Base-by-base conservation (phyloP, 64 coral and sea anemone species). In the Actinia tenebrosa region DNA sequence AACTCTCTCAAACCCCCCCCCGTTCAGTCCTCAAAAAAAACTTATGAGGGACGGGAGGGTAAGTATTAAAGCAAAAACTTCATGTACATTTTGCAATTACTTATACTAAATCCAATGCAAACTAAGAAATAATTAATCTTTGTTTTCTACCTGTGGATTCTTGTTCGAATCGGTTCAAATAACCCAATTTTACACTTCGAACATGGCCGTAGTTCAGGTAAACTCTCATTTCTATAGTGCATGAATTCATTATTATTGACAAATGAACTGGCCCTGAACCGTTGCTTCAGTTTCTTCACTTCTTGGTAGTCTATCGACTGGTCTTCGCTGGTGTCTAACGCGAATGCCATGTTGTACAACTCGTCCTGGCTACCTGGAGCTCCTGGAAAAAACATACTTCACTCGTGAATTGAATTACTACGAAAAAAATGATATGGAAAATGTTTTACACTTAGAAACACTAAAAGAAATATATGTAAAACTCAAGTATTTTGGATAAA, bases 301-400 rank as follows among this genome's bases (percentile, higher is more conserved):
- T 93, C 94, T 80, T 79, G 71, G 62, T 72, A 96, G 84, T 91
- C 69, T n/a, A 93, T 92, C 16, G 60, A 27, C 46, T 89, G 45
- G n/a, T 96, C 91, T 17, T 92, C 82, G 55, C 93, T 91, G 52
- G 80, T 59, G 59, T 97, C 94, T n/a, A 90, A 80, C 1, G 91
- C 71, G 44, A 71, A 71, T 17, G 91, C 94, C 64, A 93, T 90
- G 5, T 93, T 0, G 47, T 93, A 89, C 46, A 93, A 84, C 44
- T 97, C 91, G 2, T 89, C 88, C 9, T 86, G 47, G 44, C 88
- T 93, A 14, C 80, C 80, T 47, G 94, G 91, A 4, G 94, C 94
- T 9, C 83, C 94, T 96, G 42, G 42, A 27, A 75, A 75, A 13
- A 71, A 71, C 9, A 27, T 3, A 2, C n/a, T 71, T 25, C 3